A percentile compares a stretch with the other conserved stretches of the same genome.
phyloP scores from a whole-genome alignment of 1,140 invertebrate genomes.

The Sarcophaga bullata region DNA sequence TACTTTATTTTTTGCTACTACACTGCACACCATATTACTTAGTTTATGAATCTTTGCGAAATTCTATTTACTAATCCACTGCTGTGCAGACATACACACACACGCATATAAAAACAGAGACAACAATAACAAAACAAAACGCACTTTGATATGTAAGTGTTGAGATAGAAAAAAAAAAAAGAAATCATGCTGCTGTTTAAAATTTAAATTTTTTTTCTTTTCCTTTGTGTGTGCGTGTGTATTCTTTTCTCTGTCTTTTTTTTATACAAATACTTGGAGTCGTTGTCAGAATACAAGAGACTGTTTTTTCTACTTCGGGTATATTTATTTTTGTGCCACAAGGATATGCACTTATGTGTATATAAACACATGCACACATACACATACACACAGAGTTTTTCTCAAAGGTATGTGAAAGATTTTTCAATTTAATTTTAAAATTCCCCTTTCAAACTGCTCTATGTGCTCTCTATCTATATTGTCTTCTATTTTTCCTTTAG shows the following conservation, averaged over 20 bases:
- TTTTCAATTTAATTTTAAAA: background rate
- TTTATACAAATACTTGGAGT: background rate
- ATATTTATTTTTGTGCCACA: background rate
- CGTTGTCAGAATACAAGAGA: background rate
- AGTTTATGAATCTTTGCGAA: too few relatives aligned
- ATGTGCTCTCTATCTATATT: too few relatives aligned
- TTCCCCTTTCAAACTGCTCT: background rate
- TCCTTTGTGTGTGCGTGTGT: background rate
- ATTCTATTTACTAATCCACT: too few relatives aligned
- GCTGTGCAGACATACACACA: too few relatives aligned
- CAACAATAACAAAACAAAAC: background rate
- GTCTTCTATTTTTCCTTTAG: too few relatives aligned
- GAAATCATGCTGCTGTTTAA: background rate
- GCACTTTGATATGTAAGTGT: background rate
- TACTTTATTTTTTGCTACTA: too few relatives aligned
- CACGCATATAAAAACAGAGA: background rate
- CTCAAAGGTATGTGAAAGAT: conserved; percentile 16
- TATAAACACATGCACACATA: background rate
- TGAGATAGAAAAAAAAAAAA: background rate
- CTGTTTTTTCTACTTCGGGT: background rate
- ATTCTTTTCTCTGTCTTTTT: background rate
- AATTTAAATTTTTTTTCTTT: background rate
- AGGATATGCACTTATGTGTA: background rate
- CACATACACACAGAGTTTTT: background rate
- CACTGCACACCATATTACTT: too few relatives aligned